These are phyloP conservation scores for Alosa alosa DNA, from an alignment of 2,113 vertebrate species.

Conservation along the genomic window DNA sequence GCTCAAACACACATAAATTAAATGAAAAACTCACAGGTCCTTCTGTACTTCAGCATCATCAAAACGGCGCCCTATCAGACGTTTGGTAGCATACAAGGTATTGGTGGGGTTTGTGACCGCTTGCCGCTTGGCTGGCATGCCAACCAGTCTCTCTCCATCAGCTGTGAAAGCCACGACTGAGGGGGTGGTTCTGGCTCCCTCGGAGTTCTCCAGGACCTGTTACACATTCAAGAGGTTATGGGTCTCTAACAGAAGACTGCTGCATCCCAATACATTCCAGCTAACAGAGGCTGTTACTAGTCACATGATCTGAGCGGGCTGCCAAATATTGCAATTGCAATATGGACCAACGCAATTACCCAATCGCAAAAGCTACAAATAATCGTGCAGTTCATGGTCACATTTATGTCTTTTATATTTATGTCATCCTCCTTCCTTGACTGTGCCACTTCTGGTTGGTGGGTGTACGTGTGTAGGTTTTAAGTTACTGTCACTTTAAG, in stretches of 20 bases:
- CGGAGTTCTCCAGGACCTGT: constrained; percentile 93
- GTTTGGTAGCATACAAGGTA: constrained; percentile 95
- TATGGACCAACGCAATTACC: no score
- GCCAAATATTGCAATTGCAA: no score
- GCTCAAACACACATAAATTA: not conserved
- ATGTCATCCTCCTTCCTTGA: no score
- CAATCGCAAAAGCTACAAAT: no score
- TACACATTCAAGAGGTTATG: constrained; percentile 9
- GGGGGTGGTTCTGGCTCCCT: constrained; percentile 94
- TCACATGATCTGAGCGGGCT: not conserved
- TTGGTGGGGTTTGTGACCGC: constrained; percentile 95
- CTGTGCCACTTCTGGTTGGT: no score
- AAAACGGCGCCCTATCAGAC: constrained; percentile 91
- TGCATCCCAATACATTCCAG: no score
- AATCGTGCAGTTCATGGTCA: no score
- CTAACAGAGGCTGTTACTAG: not conserved
- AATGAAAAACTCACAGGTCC: constrained; percentile 81
- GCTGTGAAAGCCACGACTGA: constrained; percentile 91
- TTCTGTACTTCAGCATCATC: constrained; percentile 95
- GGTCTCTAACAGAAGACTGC: no score
- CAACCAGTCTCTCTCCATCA: constrained; percentile 89
- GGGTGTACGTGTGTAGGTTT: no score
- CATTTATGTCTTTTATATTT: no score
- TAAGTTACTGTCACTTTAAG: no score
- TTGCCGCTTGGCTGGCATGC: constrained; percentile 97